Percentiles rank a stretch among this genome's conserved stretches.
These are phyloP conservation scores for Rhinichthys klamathensis DNA, from an alignment of 2,113 vertebrate species.

Conservation along the genomic window DNA sequence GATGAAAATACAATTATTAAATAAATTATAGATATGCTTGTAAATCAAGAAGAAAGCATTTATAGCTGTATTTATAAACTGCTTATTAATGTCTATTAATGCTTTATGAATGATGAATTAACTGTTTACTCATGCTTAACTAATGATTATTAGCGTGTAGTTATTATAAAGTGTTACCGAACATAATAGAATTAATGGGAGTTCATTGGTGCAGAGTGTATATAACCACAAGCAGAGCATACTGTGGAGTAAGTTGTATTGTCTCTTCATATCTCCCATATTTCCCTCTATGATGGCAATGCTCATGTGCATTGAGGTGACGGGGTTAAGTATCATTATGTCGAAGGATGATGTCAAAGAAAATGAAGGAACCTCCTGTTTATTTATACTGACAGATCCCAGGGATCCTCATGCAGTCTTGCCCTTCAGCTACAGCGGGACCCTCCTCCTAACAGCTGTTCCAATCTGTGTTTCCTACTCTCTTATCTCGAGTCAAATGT, in stretches of 20 bases:
- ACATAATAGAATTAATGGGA: background rate
- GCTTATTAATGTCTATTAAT: too few species aligned
- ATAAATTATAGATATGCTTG: too few species aligned
- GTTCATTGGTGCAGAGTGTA: background rate
- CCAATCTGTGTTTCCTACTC: slow-evolving; percentile 5
- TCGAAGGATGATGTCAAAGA: slow-evolving; percentile 38
- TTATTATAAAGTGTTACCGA: too few species aligned
- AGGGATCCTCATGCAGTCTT: slow-evolving; percentile 13
- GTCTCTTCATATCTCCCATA: background rate
- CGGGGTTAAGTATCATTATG: slow-evolving; percentile 6
- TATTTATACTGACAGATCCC: slow-evolving; percentile 34
- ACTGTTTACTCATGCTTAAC: too few species aligned
- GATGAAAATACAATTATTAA: too few species aligned
- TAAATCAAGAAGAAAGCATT: too few species aligned
- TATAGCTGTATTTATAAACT: too few species aligned
- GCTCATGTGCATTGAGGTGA: slow-evolving; percentile 8
- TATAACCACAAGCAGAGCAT: background rate
- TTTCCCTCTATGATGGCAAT: background rate
- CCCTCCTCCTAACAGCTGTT: slow-evolving; percentile 43
- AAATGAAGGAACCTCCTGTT: slow-evolving; percentile 38
- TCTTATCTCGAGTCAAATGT: slow-evolving; percentile 36
- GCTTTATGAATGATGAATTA: too few species aligned
- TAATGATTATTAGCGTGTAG: too few species aligned
- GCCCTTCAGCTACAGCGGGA: slow-evolving; percentile 36
- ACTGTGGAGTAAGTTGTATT: background rate